A percentile compares a stretch with the other conserved stretches of the same genome.
phyloP scores from a whole-genome alignment of 2,113 vertebrate genomes.

The Axis porcinus region DNA sequence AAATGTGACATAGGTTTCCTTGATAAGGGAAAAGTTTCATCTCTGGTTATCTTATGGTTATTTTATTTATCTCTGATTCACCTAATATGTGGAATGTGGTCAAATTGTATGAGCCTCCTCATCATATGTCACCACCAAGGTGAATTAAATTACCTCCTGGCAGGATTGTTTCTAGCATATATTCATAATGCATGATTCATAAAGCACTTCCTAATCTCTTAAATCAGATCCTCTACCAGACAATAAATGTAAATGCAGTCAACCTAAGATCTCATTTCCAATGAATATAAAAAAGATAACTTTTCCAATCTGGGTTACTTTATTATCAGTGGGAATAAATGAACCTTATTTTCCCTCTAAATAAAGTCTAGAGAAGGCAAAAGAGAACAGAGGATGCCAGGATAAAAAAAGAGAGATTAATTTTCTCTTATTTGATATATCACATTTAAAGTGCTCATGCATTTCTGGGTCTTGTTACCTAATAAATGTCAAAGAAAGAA shows the following conservation, averaged over 20 bases:
- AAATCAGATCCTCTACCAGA: constrained; percentile 27
- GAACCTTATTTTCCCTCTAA: neutral
- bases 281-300: constrained; percentile 43
- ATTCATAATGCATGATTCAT: constrained; percentile 14
- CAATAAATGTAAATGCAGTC: constrained; percentile 40
- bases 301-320: constrained; percentile 32
- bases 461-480: neutral
- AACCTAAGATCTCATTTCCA: constrained; percentile 35
- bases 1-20: neutral
- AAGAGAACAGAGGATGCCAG: neutral
- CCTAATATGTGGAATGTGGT: neutral
- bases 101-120: neutral
- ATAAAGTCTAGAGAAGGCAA: neutral
- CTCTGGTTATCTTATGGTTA: neutral
- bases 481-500: constrained; percentile 31
- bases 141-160: neutral
- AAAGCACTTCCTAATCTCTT: constrained; percentile 28
- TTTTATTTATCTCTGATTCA: neutral
- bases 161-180: neutral
- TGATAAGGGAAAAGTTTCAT: neutral
- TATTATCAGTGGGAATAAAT: constrained; percentile 8
- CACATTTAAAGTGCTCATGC: neutral
- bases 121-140: neutral
- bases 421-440: constrained; percentile 16
- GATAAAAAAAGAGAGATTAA: constrained; percentile 15